Evolutionary conservation across 2,113 vertebrate genomes (phyloP).

Genomic region (Cinclus mexicanus): DNA sequence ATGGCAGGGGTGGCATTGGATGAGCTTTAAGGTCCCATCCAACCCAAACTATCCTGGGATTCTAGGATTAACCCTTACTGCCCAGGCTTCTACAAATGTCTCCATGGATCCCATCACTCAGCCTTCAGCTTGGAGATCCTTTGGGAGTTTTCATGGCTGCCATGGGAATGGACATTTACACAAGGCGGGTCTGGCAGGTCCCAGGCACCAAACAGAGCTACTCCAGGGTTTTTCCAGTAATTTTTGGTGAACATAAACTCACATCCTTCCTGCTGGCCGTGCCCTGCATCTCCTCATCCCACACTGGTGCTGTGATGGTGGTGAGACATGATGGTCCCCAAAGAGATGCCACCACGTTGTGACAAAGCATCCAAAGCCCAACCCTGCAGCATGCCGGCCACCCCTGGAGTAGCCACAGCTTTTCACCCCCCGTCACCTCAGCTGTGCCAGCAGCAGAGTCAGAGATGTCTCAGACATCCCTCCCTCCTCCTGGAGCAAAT

Average conservation of each 20-base stretch:
- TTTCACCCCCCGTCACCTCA: fast-evolving
- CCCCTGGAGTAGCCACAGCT: background rate
- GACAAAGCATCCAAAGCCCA: background rate
- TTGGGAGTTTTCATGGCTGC: background rate
- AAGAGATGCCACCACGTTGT: background rate
- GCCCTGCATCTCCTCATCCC: background rate
- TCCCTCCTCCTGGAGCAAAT: fast-evolving
- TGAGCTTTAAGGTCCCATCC: fast-evolving
- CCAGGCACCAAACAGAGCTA: background rate
- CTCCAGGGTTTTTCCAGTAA: background rate
- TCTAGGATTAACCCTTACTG: background rate
- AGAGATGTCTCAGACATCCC: background rate
- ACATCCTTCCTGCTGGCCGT: background rate
- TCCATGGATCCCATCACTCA: background rate
- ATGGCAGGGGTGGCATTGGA: fast-evolving
- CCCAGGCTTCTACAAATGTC: background rate
- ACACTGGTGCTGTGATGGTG: fast-evolving
- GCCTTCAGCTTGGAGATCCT: background rate
- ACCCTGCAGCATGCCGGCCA: background rate
- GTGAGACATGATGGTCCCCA: background rate
- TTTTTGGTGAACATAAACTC: background rate
- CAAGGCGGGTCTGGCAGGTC: background rate
- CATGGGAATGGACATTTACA: fast-evolving
- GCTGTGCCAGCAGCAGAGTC: background rate
- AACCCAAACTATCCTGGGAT: background rate